Conservation (phyloP, 2,888 invertebrate genomes). For the Linyphia triangularis region DNA sequence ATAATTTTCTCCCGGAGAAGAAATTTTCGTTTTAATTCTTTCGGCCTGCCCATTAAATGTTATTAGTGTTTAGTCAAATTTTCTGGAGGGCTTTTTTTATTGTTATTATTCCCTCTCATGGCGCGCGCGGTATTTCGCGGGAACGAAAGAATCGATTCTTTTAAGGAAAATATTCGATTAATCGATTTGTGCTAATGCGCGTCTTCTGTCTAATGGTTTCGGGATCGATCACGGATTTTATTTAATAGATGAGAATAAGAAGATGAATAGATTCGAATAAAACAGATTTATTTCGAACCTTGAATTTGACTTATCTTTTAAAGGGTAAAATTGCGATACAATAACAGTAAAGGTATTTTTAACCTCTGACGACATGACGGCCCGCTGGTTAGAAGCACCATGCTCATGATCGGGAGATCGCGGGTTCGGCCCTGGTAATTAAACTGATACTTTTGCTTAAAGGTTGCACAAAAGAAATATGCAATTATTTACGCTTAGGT, state of each 20-base stretch:
- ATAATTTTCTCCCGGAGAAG: slow-evolving; percentile 16
- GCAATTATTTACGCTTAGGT: too few species aligned
- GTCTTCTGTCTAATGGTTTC: slow-evolving; percentile 60
- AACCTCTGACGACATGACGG: too few species aligned
- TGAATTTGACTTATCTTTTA: not conserved
- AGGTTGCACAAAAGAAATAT: too few species aligned
- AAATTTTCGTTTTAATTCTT: slow-evolving; percentile 59
- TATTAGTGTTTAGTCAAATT: slow-evolving; percentile 64
- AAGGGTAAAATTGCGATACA: not conserved
- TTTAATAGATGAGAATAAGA: slow-evolving; percentile 59
- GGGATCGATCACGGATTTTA: slow-evolving; percentile 58
- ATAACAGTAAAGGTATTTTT: not conserved
- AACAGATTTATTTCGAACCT: not conserved
- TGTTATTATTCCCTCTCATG: not conserved
- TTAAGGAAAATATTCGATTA: slow-evolving; percentile 55
- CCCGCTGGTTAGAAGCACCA: too few species aligned
- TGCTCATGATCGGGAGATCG: too few species aligned
- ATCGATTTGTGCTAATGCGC: slow-evolving; percentile 63
- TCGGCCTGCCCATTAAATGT: slow-evolving; percentile 57
- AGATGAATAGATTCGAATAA: slow-evolving; percentile 26
- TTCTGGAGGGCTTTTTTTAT: slow-evolving; percentile 26
- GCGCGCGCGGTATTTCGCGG: not conserved
- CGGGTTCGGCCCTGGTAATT: too few species aligned
- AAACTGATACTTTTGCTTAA: too few species aligned
- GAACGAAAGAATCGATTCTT: slow-evolving; percentile 42